Base-by-base conservation (phyloP, 2,797 vertebrate genomes). In the Nyctibius grandis region DNA sequence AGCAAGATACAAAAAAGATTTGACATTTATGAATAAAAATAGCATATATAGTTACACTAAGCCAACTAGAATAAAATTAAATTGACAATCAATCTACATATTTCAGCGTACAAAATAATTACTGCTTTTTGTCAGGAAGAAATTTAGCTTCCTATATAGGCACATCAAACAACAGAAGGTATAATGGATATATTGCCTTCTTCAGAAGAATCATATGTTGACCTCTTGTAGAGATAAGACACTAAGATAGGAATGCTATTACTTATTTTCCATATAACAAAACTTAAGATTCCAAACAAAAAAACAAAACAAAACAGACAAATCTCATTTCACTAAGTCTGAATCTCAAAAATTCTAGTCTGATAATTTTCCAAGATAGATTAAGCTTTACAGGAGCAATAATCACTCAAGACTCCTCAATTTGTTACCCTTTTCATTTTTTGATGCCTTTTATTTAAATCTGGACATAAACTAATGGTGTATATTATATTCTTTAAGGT, bases 361-460 rank as follows among this genome's bases (percentile, higher is more conserved):
- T 73, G 53, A 63, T 94, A 68, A 53, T 92, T 95, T 97, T 86
- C 51, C 14, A 74, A 48, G 12, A 42, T 3, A 74, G 47, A 76
- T 31, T 63, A 78, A 54, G 47, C 59, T 84, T 92, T 73, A 61
- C 68, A 63, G 80, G 89, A 97, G 67, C 40, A 93, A 85, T 88
- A 88, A 73, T 89, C 42, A n/a, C 53, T 89, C 48, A 76, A 85
- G 50, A 67, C 65, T 94, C 22, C 44, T 87, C 59, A 74, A 47
- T 89, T 57, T 48, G 29, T 74, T 78, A 75, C 59, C 45, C 85
- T n/a, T 87, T 93, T 77, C 38, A 40, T 81, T 83, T 96, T 95
- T 92, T 82, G 6, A 93, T 51, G 33, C 20, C 91, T 93, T 89
- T 95, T 93, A 79, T 89, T 91, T 38, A 86, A 88, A 93, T 93